phyloP scores from a whole-genome alignment of 2,113 vertebrate species.

The Cebidichthys violaceus region DNA sequence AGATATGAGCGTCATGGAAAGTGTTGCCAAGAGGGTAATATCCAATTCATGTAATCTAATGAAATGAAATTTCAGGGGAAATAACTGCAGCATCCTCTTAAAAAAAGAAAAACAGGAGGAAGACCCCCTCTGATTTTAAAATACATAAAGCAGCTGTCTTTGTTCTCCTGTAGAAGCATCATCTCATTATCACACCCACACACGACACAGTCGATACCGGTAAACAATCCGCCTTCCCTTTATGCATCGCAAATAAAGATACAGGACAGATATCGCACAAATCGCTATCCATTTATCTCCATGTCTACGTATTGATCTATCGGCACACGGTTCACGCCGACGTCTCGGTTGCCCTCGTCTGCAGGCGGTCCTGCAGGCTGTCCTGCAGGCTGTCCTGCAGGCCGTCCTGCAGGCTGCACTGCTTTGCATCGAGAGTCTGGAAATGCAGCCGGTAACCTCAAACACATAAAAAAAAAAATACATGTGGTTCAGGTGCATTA shows the following conservation, averaged over 20 bases:
- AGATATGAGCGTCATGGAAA: background rate
- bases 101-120: no score
- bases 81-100: background rate
- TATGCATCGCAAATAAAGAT: conserved; percentile 49
- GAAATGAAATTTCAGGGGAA: background rate
- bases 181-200: conserved; percentile 8
- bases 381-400: conserved; percentile 7
- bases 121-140: background rate
- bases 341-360: conserved; percentile 60
- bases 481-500: conserved; percentile 35
- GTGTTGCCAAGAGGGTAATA: background rate
- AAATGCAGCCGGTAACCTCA: conserved; percentile 16
- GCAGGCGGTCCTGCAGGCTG: conserved; percentile 10
- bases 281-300: conserved; percentile 55
- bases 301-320: conserved; percentile 60
- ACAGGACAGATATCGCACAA: conserved; percentile 47
- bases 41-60: background rate
- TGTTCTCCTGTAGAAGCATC: conserved; percentile 1
- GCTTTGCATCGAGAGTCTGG: conserved; percentile 7
- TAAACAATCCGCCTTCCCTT: conserved; percentile 19
- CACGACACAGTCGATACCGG: background rate
- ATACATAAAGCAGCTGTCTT: background rate
- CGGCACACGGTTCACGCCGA: conserved; percentile 13
- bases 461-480: conserved; percentile 23
- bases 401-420: background rate